phyloP scores from a whole-genome alignment of 1,140 invertebrate species.

The Lutraria rhynchaena region DNA sequence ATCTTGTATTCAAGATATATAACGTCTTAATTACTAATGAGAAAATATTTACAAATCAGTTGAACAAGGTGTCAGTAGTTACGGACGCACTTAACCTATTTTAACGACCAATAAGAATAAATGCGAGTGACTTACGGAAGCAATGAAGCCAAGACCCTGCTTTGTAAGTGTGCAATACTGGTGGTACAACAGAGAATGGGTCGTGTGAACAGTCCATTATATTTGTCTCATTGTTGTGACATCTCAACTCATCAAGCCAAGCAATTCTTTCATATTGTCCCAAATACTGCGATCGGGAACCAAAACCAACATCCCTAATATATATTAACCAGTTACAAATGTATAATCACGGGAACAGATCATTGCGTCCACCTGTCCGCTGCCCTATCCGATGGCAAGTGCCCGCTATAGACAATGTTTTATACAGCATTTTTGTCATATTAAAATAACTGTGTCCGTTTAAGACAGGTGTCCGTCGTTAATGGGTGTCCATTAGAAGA shows the following conservation, averaged over 20 bases:
- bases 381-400: not conserved
- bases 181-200: not conserved
- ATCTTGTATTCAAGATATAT: not conserved
- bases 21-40: not conserved
- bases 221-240: not conserved
- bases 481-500: too few species aligned
- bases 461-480: not conserved
- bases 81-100: too few species aligned
- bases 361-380: not conserved
- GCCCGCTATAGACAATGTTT: not conserved
- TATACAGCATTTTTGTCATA: not conserved
- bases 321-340: too few species aligned
- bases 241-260: not conserved
- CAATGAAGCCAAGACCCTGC: slow-evolving; percentile 1
- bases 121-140: not conserved
- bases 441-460: not conserved
- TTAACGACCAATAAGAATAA: too few species aligned
- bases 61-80: too few species aligned
- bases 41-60: not conserved
- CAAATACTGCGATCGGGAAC: not conserved
- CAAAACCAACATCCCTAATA: not conserved
- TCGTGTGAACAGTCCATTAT: not conserved
- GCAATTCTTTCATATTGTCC: not conserved
- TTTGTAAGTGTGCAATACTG: not conserved
- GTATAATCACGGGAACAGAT: not conserved